A percentile compares a stretch with the other conserved stretches of the same genome.
These are phyloP conservation scores for Apogon hyalosoma DNA, from an alignment of 2,797 vertebrate species.

Conservation along the genomic window DNA sequence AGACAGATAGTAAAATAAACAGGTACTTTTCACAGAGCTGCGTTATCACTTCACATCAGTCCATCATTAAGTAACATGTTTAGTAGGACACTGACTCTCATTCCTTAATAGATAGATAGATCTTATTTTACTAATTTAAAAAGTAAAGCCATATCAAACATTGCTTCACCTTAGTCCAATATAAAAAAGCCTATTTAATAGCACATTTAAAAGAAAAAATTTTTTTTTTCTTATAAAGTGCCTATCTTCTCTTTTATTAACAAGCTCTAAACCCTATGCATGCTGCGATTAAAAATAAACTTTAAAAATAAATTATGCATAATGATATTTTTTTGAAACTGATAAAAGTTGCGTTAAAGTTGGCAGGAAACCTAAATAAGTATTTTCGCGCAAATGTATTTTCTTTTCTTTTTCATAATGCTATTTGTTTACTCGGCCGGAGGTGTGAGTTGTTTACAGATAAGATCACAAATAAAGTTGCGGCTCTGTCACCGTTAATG, in stretches of 20 bases:
- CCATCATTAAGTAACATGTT: too few relatives aligned
- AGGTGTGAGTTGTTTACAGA: constrained; percentile 6
- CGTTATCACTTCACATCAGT: too few relatives aligned
- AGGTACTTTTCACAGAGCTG: too few relatives aligned
- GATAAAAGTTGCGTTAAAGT: constrained; percentile 22
- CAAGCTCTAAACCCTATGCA: neutral
- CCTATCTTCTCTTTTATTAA: constrained; percentile 13
- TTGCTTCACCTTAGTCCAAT: too few relatives aligned
- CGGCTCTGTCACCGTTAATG: constrained; percentile 17
- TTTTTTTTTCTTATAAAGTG: neutral
- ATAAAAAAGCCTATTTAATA: too few relatives aligned
- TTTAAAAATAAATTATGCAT: neutral
- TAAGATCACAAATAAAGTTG: constrained; percentile 64
- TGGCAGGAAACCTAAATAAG: neutral
- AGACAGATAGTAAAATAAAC: constrained; percentile 4
- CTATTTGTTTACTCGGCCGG: constrained; percentile 56
- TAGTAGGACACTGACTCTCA: too few relatives aligned
- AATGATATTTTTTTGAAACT: neutral
- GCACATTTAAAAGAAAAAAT: neutral
- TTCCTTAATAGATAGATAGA: too few relatives aligned
- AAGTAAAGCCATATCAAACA: too few relatives aligned
- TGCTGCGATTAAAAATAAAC: too few relatives aligned
- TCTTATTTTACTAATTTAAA: too few relatives aligned
- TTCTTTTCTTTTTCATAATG: neutral
- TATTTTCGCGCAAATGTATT: neutral